A percentile compares a stretch with the other conserved stretches of the same genome.
Conservation (phyloP, 2,888 invertebrate genomes). For the Callinectes sapidus region DNA sequence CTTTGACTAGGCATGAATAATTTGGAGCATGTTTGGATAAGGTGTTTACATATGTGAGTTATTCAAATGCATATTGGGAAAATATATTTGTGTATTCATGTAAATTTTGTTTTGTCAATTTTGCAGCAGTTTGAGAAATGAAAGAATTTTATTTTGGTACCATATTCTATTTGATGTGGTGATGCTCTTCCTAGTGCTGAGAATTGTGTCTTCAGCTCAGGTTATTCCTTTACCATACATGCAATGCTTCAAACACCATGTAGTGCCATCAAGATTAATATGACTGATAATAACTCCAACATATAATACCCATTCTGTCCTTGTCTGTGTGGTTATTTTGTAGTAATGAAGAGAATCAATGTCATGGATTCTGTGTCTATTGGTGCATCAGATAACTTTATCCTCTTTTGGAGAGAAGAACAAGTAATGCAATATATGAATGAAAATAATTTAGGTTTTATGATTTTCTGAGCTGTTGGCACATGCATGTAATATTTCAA, state of each 20-base stretch:
- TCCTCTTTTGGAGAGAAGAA: not conserved
- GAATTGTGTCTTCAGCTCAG: slow-evolving; percentile 34
- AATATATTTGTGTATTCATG: not conserved
- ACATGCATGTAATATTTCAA: not conserved
- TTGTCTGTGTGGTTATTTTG: not conserved
- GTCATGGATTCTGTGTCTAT: not conserved
- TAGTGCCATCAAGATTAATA: not conserved
- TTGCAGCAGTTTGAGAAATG: not conserved
- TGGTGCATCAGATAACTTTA: not conserved
- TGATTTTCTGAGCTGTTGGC: slow-evolving; percentile 11
- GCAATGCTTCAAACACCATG: not conserved
- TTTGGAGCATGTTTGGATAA: slow-evolving; percentile 4
- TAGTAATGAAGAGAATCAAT: not conserved
- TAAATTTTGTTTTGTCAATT: not conserved
- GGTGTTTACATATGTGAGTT: not conserved
- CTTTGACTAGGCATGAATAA: slow-evolving; percentile 12
- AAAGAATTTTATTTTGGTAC: not conserved
- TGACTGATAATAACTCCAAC: not conserved
- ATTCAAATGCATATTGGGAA: not conserved
- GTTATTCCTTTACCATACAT: not conserved
- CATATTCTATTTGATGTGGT: not conserved
- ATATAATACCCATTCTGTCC: not conserved
- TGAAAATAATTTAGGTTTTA: not conserved
- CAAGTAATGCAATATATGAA: not conserved
- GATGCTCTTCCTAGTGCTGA: not conserved